A percentile compares a stretch with the other conserved stretches of the same genome.
Evolutionary conservation across 2,113 vertebrate species (phyloP).

Genomic region (Tragelaphus scriptus): DNA sequence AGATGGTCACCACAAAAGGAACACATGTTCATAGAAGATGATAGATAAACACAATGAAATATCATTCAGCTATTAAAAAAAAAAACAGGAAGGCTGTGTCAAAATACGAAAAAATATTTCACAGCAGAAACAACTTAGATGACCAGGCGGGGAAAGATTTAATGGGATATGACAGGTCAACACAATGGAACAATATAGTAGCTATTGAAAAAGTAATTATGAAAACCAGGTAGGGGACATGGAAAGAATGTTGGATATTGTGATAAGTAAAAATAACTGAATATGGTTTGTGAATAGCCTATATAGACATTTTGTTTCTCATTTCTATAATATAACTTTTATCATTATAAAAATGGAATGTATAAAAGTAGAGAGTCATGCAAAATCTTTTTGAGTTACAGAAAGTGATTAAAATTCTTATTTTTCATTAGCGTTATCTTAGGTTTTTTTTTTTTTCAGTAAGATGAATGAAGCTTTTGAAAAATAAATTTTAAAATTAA

Average conservation of each 20-base stretch:
- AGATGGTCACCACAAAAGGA: neutral
- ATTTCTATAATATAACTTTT: neutral
- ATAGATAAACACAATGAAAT: neutral
- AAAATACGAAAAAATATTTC: conserved; percentile 30
- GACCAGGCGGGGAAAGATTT: neutral
- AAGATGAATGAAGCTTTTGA: neutral
- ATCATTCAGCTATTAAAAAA: neutral
- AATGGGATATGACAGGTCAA: neutral
- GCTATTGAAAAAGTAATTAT: neutral
- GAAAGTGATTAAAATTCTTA: neutral
- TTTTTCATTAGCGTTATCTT: neutral
- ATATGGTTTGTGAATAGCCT: neutral
- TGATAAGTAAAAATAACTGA: neutral
- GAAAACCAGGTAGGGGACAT: neutral
- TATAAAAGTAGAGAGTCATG: neutral
- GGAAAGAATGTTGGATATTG: neutral
- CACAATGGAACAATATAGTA: neutral
- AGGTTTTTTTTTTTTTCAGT: neutral
- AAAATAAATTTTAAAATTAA: neutral
- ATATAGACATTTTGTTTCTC: neutral
- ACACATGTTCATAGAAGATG: neutral
- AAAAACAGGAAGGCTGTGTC: conserved; percentile 21
- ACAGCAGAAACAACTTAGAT: conserved; percentile 1
- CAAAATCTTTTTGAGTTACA: neutral
- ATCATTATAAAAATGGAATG: neutral